Percentiles rank a stretch among this genome's conserved stretches.
Conservation (phyloP, 30 jellyfish, hydroid and myxozoan species). For the Aurelia coerulea region DNA sequence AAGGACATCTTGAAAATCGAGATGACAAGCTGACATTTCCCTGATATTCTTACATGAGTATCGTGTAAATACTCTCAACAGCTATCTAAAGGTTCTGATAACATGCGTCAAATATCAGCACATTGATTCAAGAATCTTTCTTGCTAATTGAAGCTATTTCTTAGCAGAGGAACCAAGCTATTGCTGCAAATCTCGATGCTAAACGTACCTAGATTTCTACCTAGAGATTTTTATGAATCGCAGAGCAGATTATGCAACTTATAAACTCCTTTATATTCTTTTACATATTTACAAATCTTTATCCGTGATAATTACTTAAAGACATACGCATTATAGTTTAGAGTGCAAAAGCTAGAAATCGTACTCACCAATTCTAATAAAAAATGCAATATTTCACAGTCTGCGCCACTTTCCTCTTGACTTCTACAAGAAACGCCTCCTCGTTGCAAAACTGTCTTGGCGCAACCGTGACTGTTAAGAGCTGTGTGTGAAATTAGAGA, state of each 20-base stretch:
- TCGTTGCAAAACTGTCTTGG: neutral
- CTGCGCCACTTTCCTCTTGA: neutral
- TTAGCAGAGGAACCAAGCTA: neutral
- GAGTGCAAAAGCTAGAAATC: neutral
- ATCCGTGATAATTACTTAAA: too few relatives aligned
- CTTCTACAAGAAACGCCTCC: slow-evolving; percentile 28
- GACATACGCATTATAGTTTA: too few relatives aligned
- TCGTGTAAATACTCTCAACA: too few relatives aligned
- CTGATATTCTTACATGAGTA: neutral
- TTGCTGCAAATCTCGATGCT: too few relatives aligned
- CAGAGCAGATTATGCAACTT: too few relatives aligned
- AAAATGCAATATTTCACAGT: neutral
- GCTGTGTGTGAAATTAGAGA: slow-evolving; percentile 21
- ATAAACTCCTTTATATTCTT: too few relatives aligned
- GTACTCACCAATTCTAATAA: neutral
- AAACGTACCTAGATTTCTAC: too few relatives aligned
- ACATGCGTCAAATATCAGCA: neutral
- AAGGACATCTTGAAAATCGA: slow-evolving; percentile 1
- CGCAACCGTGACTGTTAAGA: neutral
- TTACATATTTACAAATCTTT: too few relatives aligned
- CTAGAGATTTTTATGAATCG: too few relatives aligned
- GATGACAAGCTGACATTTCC: slow-evolving; percentile 26
- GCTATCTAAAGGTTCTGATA: too few relatives aligned
- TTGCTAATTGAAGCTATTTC: neutral
- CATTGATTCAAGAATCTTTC: neutral